Evolutionary conservation across 2,888 invertebrate species (phyloP).

Genomic region (Drosophila leonis): DNA sequence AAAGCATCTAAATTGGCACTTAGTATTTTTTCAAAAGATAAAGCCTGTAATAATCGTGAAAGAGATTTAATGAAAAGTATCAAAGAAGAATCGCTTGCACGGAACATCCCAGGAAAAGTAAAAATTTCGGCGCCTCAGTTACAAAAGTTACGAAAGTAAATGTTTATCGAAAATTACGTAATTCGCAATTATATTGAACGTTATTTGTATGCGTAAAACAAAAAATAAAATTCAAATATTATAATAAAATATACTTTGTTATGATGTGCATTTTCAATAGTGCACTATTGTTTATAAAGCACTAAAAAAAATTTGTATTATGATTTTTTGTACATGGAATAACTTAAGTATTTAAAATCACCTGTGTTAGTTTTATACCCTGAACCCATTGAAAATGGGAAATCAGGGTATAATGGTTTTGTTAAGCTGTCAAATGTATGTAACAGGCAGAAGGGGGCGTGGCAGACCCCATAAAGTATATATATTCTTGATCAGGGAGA

Average conservation of each 20-base stretch:
- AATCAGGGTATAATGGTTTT: too few species aligned
- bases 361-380: too few species aligned
- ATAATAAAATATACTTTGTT: not conserved
- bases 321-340: not conserved
- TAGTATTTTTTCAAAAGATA: slow-evolving; percentile 94
- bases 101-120: slow-evolving; percentile 99
- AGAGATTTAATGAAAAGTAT: slow-evolving; percentile 96
- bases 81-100: slow-evolving; percentile 95
- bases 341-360: too few species aligned
- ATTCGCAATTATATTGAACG: not conserved
- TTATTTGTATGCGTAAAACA: not conserved
- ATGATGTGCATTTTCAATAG: not conserved
- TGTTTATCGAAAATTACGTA: not conserved
- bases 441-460: too few species aligned
- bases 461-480: too few species aligned
- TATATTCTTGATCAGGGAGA: too few species aligned
- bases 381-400: too few species aligned
- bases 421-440: too few species aligned
- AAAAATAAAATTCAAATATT: not conserved
- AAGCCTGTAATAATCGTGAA: slow-evolving; percentile 90
- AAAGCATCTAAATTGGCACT: slow-evolving; percentile 97
- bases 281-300: not conserved
- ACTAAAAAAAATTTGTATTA: not conserved
- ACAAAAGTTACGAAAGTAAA: slow-evolving; percentile 89
- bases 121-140: slow-evolving; percentile 95